phyloP scores from a whole-genome alignment of 2,888 invertebrate species.

The Torymus texanus region DNA sequence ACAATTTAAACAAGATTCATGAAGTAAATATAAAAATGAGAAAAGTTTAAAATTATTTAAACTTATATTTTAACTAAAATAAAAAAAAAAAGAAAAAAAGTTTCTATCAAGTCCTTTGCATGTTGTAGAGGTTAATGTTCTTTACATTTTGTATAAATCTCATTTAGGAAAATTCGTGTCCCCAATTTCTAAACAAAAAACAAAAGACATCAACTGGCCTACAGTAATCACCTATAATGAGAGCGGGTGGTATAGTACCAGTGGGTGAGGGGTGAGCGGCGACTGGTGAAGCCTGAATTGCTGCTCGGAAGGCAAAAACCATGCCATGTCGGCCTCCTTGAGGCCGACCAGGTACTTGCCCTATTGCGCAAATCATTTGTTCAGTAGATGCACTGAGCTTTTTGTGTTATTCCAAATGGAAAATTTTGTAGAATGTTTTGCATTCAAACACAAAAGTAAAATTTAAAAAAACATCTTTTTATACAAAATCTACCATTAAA shows the following conservation, averaged over 20 bases:
- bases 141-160: no score
- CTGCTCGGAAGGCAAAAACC: slow-evolving; percentile 79
- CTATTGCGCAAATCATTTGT: slow-evolving; percentile 73
- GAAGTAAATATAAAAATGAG: no score
- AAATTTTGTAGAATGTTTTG: no score
- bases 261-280: slow-evolving; percentile 73
- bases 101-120: no score
- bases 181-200: slow-evolving; percentile 21
- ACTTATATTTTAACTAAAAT: no score
- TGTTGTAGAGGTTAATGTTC: no score
- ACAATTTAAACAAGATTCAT: no score
- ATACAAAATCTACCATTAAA: no score
- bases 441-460: no score
- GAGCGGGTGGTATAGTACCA: slow-evolving; percentile 73
- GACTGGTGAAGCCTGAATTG: slow-evolving; percentile 73
- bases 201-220: slow-evolving; percentile 61
- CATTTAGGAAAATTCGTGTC: slow-evolving; percentile 22
- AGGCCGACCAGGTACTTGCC: slow-evolving; percentile 81
- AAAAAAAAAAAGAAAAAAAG: no score
- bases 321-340: slow-evolving; percentile 81
- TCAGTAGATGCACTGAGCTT: slow-evolving; percentile 50
- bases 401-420: background rate
- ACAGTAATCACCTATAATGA: slow-evolving; percentile 75
- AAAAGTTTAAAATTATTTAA: no score
- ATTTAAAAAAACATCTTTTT: no score